Percentiles rank a stretch among this genome's conserved stretches.
Conservation (phyloP, 2,888 invertebrate species). For the Bembecia ichneumoniformis region DNA sequence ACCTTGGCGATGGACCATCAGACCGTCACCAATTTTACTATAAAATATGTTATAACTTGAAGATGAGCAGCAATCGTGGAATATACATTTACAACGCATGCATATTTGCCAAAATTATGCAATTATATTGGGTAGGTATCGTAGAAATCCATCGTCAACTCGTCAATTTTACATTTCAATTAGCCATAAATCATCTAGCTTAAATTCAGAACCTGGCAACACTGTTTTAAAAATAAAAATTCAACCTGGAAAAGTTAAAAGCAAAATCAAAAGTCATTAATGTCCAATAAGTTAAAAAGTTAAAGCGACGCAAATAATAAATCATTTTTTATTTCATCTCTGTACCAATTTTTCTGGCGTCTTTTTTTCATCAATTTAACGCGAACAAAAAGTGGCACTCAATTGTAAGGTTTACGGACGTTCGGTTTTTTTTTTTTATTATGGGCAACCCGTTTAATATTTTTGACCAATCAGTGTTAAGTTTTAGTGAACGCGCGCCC, state of each 20-base stretch:
- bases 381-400: slow-evolving; percentile 66
- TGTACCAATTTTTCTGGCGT: slow-evolving; percentile 55
- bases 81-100: not conserved
- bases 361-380: slow-evolving; percentile 70
- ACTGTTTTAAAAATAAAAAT: slow-evolving; percentile 36
- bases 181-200: slow-evolving; percentile 1
- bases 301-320: slow-evolving; percentile 58
- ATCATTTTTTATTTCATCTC: slow-evolving; percentile 69
- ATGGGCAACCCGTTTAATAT: slow-evolving; percentile 61
- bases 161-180: slow-evolving; percentile 10
- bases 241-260: slow-evolving; percentile 31
- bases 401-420: slow-evolving; percentile 61
- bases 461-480: slow-evolving; percentile 49
- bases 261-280: slow-evolving; percentile 69
- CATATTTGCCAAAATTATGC: not conserved
- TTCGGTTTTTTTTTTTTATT: slow-evolving; percentile 50
- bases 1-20: no score
- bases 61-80: not conserved
- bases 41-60: no score
- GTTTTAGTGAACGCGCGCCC: slow-evolving; percentile 38
- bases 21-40: no score
- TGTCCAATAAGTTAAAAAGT: slow-evolving; percentile 70
- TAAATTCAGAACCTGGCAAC: slow-evolving; percentile 26
- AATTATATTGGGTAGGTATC: not conserved
- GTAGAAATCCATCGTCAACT: not conserved